phyloP scores from a whole-genome alignment of 2,888 invertebrate species.

The Chloroclysta siterata region DNA sequence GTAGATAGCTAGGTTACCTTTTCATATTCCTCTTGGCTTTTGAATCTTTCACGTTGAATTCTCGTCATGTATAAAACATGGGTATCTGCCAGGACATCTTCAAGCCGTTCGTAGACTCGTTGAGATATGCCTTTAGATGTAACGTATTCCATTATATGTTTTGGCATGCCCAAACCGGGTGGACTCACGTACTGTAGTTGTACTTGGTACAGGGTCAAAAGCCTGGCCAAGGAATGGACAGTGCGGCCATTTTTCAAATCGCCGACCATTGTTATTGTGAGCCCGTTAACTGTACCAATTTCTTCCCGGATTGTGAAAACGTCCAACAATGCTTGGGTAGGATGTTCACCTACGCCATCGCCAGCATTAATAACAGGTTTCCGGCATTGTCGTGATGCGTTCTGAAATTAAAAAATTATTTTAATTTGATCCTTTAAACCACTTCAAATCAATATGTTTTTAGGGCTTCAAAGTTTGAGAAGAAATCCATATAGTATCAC shows the following conservation, averaged over 20 bases:
- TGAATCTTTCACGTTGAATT: conserved; percentile 97
- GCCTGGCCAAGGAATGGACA: conserved; percentile 97
- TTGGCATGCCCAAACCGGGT: conserved; percentile 94
- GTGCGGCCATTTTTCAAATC: conserved; percentile 99
- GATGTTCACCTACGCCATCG: conserved; percentile 98
- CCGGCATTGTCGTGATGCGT: conserved; percentile 91
- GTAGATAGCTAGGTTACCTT: conserved; percentile 81
- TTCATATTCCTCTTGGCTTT: conserved; percentile 92
- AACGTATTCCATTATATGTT: conserved; percentile 92
- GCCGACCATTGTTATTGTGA: conserved; percentile 99
- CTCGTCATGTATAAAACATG: conserved; percentile 99
- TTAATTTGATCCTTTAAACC: not conserved
- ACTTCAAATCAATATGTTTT: too few species aligned
- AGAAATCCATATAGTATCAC: too few species aligned
- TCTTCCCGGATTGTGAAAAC: conserved; percentile 99
- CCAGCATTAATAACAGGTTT: conserved; percentile 99
- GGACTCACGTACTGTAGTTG: conserved; percentile 97
- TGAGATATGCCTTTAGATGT: conserved; percentile 91
- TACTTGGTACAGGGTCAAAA: conserved; percentile 97
- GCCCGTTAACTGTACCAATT: conserved; percentile 98
- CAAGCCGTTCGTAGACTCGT: conserved; percentile 88
- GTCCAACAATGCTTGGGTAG: conserved; percentile 98
- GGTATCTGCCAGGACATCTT: conserved; percentile 95
- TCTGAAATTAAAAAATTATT: conserved; percentile 75
- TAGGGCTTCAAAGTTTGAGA: too few species aligned